phyloP scores from a whole-genome alignment of 2,113 vertebrate species.

The Onychorhynchus coronatus region DNA sequence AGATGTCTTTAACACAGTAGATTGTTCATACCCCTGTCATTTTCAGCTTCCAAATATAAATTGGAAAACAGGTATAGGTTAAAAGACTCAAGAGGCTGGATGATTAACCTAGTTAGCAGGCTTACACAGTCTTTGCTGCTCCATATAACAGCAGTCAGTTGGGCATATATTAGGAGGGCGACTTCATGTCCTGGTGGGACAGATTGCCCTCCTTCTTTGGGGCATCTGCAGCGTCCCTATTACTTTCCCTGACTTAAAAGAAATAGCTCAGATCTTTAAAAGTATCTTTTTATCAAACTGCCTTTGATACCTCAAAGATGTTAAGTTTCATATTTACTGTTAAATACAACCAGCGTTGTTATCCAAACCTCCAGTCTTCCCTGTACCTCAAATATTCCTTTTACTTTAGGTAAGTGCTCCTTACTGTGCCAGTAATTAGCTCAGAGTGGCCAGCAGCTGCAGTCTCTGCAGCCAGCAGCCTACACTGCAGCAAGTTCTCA shows the following conservation, averaged over 20 bases:
- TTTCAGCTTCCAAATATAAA: conserved; percentile 38
- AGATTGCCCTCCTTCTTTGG: not conserved
- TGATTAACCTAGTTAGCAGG: conserved; percentile 23
- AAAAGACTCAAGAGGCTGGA: conserved; percentile 11
- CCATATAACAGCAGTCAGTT: not conserved
- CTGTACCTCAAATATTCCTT: not conserved
- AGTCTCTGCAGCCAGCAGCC: not conserved
- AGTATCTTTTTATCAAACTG: not conserved
- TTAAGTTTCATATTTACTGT: not conserved
- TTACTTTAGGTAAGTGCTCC: not conserved
- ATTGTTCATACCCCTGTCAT: not conserved
- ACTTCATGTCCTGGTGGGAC: not conserved
- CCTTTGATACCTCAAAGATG: not conserved
- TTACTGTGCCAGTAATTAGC: not conserved
- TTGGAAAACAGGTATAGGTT: not conserved
- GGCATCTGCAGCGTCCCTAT: not conserved
- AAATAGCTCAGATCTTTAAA: not conserved
- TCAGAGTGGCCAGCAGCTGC: not conserved
- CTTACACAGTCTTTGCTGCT: not conserved
- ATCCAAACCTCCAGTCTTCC: not conserved
- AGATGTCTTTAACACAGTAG: not conserved
- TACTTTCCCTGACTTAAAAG: not conserved
- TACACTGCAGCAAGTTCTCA: not conserved
- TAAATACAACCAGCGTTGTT: not conserved
- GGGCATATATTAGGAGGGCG: not conserved